Evolutionary conservation across 1,140 invertebrate species (phyloP), one percentile per base, ranked within the genome.

Genomic region (Pinna nobilis): DNA sequence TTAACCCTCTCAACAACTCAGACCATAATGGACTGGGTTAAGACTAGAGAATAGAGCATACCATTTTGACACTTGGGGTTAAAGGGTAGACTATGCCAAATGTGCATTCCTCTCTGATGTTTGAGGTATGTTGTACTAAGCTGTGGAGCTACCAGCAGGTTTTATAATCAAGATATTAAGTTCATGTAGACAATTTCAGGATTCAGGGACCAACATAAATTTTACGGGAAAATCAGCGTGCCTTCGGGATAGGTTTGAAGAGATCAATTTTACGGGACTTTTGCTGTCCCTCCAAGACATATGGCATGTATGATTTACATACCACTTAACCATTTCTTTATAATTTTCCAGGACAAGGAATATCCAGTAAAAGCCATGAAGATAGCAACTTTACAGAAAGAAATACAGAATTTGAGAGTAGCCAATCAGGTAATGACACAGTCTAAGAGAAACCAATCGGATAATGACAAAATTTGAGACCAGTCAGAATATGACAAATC

Each of bases 291-390:
- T 28, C 23, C 30, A 49, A 49, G 20, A 35, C n/a, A 20, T 39
- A 25, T 37, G 18, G 15, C 28, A 60, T 28, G 15, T 55, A 15
- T n/a, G n/a, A n/a, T 55, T 55, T 28, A 55, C 28, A 23, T 55
- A 25, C 3, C 37, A 39, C 61, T 39, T 25, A 1, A 15, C 15
- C 33, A 61, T 37, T 28, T 72, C 13, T 47, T 15, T 67, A 41
- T 55, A 20, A 28, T 63, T 47, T 64, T 71, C 2, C 66, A 88
- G 86, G 87, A 88, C 68, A 88, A 88, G 73, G 87, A 87, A 73
- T 88, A 88, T 65, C 86, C 87, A 63, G 87, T 88, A 15, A 88
- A 88, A 75, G 86, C 83, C 6, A 85, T 88, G 78, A 82, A 79
- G 55, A 88, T 87, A 44, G 76, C 81, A 11, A 86, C 86, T 32